phyloP scores from a whole-genome alignment of 2,797 vertebrate species.

The Manis pentadactyla region DNA sequence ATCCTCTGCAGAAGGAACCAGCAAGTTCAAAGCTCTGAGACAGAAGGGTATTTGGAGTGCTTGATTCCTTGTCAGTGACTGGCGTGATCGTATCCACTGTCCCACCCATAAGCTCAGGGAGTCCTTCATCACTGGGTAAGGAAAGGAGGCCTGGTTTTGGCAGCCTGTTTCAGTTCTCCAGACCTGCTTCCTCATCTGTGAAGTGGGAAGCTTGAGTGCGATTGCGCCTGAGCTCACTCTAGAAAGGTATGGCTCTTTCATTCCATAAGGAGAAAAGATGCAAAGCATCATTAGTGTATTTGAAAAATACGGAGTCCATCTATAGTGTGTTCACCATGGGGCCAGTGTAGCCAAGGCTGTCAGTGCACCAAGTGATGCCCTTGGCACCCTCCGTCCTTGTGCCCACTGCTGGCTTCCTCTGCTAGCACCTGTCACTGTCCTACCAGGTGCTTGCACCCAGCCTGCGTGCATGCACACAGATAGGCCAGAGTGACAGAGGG shows the following conservation, averaged over 20 bases:
- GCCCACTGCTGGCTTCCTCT: background rate
- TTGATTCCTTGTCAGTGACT: background rate
- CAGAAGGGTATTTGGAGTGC: background rate
- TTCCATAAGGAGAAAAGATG: background rate
- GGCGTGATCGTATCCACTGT: background rate
- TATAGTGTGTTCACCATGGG: background rate
- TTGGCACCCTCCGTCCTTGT: background rate
- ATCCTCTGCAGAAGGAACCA: background rate
- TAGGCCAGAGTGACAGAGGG: background rate
- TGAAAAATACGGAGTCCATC: background rate
- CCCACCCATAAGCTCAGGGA: background rate
- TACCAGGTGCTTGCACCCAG: background rate
- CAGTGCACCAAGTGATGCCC: background rate
- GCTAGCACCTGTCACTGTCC: background rate
- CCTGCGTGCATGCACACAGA: background rate
- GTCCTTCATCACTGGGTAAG: background rate
- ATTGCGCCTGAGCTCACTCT: background rate
- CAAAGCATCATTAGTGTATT: background rate
- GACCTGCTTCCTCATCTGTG: background rate
- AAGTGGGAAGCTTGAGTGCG: background rate
- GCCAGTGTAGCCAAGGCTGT: background rate
- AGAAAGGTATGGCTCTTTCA: background rate
- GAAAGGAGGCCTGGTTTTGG: background rate
- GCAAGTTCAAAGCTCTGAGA: background rate
- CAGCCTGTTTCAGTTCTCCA: background rate